phyloP scores from a whole-genome alignment of 1,140 invertebrate species.

The Neodiprion fabricii region DNA sequence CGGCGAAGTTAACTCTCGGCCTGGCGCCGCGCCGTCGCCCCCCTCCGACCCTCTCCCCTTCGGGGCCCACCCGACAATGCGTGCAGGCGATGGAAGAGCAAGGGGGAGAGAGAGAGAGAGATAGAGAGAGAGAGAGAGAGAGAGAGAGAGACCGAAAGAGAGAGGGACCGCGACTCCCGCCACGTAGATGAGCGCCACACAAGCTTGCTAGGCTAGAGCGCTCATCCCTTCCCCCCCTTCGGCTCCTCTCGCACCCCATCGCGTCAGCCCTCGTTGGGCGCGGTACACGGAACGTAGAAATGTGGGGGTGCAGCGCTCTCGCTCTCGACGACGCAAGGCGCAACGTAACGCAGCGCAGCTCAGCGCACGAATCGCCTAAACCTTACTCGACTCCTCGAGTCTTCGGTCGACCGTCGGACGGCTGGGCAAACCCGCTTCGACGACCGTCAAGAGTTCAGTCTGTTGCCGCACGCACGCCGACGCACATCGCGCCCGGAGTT shows the following conservation, averaged over 20 bases:
- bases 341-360: no score
- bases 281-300: neutral
- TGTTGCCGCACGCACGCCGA: conserved; percentile 6
- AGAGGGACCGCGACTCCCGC: neutral
- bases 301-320: neutral
- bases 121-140: neutral
- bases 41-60: neutral
- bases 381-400: neutral
- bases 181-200: no score
- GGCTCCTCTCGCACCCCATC: neutral
- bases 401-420: neutral
- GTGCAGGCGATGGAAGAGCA: neutral
- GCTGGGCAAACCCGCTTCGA: neutral
- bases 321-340: neutral
- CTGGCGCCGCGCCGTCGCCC: conserved; percentile 5
- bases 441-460: neutral
- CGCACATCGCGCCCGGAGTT: neutral
- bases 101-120: neutral
- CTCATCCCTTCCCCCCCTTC: neutral
- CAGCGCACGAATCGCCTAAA: no score
- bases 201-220: no score
- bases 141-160: no score
- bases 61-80: neutral
- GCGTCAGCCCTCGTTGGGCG: neutral
- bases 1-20: conserved; percentile 21